Base-by-base conservation (phyloP, 2,888 invertebrate genomes). In the Leucoptera coffeella region DNA sequence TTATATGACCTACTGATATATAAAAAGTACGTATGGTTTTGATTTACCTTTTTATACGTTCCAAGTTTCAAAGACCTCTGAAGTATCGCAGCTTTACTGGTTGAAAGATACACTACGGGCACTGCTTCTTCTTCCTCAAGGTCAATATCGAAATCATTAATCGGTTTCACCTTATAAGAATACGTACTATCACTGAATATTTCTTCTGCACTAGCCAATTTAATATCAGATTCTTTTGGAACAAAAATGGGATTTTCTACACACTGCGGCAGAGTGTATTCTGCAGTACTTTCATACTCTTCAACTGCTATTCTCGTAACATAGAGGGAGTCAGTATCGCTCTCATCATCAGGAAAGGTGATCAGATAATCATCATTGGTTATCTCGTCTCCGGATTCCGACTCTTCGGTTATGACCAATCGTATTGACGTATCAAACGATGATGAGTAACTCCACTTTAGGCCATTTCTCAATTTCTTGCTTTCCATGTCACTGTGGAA, bases 21-120 rank as follows among this genome's bases (percentile, higher is more conserved):
- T n/a, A n/a, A n/a, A n/a, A n/a, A n/a, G n/a, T n/a, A n/a, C n/a
- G 14, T n/a, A 3, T 14, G 9, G 14, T n/a, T 12, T 24, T 25
- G 12, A 35, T 61, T 45, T 46, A 77, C 78, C 69, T 72, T 71
- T 65, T 74, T 75, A 38, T 69, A 67, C 36, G 74, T 75, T 21
- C 65, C 73, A 44, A 73, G 73, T 35, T 69, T 62, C 23, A 77
- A 47, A n/a, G 73, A 61, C 36, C 77, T 56, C 45, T 72, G 71
- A 40, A 78, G 49, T 29, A 53, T 51, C 23, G 74, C 73, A 22
- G 73, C 75, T 28, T 72, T 61, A 38, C 64, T 57, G 12, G 61
- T 60, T 28, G 73, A 64, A 40, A 75, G 60, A 45, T 67, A 60
- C 36, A 73, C 64, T 43, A 62, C 59, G 26, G 64, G 65, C 32